A percentile compares a stretch with the other conserved stretches of the same genome.
Conservation (phyloP, 2,797 vertebrate genomes). For the Capromys pilorides region DNA sequence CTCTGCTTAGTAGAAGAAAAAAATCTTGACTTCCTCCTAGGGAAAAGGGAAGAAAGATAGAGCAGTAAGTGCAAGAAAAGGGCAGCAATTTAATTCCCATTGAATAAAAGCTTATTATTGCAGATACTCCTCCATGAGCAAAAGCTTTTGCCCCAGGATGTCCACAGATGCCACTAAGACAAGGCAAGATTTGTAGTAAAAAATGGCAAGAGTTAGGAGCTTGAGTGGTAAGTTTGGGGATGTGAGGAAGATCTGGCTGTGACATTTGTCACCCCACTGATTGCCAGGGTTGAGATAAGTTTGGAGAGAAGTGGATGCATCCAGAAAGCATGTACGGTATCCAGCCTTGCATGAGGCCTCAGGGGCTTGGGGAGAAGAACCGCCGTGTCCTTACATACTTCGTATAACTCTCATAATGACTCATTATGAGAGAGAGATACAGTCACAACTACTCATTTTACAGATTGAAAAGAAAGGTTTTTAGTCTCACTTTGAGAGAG, state of each 20-base stretch:
- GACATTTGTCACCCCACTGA: too few species aligned
- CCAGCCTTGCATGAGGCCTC: not conserved
- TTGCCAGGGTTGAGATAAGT: not conserved
- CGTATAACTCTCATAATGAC: not conserved
- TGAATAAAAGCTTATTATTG: not conserved
- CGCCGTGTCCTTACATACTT: too few species aligned
- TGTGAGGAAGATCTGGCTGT: too few species aligned
- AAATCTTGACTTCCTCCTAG: not conserved
- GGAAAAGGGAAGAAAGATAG: not conserved
- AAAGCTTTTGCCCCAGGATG: not conserved
- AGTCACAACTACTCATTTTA: not conserved
- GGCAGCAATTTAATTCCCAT: not conserved
- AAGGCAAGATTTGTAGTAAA: not conserved
- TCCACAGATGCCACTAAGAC: rapidly evolving
- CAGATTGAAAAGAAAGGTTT: not conserved
- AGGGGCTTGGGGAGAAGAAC: not conserved
- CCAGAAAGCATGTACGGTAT: not conserved
- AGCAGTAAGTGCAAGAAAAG: not conserved
- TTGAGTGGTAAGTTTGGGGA: too few species aligned
- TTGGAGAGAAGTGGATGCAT: not conserved
- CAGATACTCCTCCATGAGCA: not conserved
- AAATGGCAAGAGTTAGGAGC: not conserved
- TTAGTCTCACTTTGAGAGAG: too few species aligned
- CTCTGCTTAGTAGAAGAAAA: not conserved
- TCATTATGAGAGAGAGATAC: not conserved